Conservation (phyloP, 2,113 vertebrate genomes). For the Platycercus adscitus region DNA sequence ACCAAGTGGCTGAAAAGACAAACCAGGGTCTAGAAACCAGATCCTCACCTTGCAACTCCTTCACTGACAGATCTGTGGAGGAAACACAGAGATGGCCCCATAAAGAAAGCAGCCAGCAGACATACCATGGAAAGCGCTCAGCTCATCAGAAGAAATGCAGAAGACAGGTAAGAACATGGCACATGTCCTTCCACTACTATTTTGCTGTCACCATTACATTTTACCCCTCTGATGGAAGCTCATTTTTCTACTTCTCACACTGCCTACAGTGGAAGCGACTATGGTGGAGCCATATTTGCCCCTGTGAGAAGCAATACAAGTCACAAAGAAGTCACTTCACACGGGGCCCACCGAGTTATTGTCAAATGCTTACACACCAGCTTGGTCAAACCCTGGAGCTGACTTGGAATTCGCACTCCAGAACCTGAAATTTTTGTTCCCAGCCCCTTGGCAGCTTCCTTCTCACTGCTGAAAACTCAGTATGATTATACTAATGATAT, state of each 20-base stretch:
- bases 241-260: background rate
- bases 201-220: background rate
- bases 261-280: background rate
- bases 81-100: background rate
- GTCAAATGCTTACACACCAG: background rate
- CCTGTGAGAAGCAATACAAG: background rate
- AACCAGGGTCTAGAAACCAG: background rate
- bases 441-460: background rate
- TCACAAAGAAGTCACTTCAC: background rate
- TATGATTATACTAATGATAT: background rate
- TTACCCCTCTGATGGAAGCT: background rate
- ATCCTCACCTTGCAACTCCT: slow-evolving; percentile 65
- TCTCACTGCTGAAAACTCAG: background rate
- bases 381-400: background rate
- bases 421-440: background rate
- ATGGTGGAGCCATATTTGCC: background rate
- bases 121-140: background rate
- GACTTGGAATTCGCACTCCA: background rate
- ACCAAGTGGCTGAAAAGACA: background rate
- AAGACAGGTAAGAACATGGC: background rate
- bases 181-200: background rate
- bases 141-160: background rate
- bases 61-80: slow-evolving; percentile 48
- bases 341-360: background rate
- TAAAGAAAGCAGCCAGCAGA: background rate